A percentile compares a stretch with the other conserved stretches of the same genome.
Evolutionary conservation across 2,113 vertebrate species (phyloP).

Genomic region (Dromiciops gliroides): DNA sequence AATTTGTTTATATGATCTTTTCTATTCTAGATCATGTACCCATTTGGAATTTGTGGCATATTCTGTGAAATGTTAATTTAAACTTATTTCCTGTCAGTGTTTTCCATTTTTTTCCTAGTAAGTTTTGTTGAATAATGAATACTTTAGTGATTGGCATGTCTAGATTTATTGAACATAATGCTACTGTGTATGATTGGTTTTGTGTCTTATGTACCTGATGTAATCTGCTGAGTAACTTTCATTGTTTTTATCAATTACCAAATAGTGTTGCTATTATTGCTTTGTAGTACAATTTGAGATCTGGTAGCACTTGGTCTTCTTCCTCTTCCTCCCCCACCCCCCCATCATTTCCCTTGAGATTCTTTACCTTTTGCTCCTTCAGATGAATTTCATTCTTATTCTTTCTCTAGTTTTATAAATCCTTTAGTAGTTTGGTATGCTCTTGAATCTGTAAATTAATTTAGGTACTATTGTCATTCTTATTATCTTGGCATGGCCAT

Average conservation of each 20-base stretch:
- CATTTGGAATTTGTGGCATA: neutral
- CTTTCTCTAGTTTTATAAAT: neutral
- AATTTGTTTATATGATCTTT: neutral
- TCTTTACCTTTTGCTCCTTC: neutral
- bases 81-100: neutral
- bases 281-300: neutral
- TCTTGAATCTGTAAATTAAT: neutral
- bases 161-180: neutral
- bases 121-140: neutral
- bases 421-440: neutral
- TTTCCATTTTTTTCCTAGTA: neutral
- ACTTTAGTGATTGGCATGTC: neutral
- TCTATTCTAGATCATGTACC: neutral
- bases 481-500: neutral
- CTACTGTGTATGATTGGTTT: neutral
- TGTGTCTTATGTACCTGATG: neutral
- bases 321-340: neutral
- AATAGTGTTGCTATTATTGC: neutral
- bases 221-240: neutral
- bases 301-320: neutral
- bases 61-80: neutral
- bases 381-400: neutral
- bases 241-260: neutral
- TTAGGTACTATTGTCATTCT: neutral
- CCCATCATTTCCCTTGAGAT: neutral